phyloP scores from a whole-genome alignment of 2,888 invertebrate genomes.

The Neoitamus cyanurus region DNA sequence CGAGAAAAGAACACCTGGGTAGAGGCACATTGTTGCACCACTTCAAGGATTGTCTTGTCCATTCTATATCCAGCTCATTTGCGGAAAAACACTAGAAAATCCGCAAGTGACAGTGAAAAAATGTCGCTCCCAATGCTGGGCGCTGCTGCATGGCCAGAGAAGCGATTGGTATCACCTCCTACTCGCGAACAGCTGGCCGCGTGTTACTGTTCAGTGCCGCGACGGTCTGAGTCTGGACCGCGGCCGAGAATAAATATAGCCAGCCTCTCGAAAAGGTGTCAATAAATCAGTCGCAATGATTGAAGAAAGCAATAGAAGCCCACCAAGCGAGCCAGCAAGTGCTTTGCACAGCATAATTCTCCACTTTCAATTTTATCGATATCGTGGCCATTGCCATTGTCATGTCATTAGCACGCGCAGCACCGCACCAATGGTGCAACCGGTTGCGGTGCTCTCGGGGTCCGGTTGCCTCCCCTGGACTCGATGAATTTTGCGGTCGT shows the following conservation, averaged over 20 bases:
- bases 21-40: background rate
- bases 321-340: background rate
- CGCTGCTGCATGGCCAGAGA: background rate
- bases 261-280: background rate
- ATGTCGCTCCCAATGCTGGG: background rate
- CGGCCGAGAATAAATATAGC: background rate
- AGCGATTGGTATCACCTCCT: background rate
- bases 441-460: background rate
- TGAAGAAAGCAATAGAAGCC: slow-evolving; percentile 14
- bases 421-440: background rate
- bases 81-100: background rate
- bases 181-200: background rate
- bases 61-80: background rate
- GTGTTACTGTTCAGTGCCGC: background rate
- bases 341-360: background rate
- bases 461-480: background rate
- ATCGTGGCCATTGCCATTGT: slow-evolving; percentile 42
- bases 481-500: background rate
- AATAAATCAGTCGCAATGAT: background rate
- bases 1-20: background rate
- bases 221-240: background rate
- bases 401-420: background rate
- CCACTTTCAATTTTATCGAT: slow-evolving; percentile 35
- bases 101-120: background rate
- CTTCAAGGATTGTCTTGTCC: background rate